phyloP scores from a whole-genome alignment of 2,113 vertebrate genomes.

The Aspiorhynchus laticeps region DNA sequence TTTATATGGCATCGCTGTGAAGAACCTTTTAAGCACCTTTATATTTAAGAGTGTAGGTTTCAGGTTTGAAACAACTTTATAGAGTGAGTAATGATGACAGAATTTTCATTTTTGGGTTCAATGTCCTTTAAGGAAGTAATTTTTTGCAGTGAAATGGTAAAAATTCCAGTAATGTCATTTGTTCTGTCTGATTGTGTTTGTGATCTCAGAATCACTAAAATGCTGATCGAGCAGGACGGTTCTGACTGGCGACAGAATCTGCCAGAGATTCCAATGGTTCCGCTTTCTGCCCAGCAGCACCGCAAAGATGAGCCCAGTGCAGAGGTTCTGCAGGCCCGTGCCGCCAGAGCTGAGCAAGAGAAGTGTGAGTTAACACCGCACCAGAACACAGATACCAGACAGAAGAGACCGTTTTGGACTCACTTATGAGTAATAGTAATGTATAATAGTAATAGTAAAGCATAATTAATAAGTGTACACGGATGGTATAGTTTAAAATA shows the following conservation, averaged over 20 bases:
- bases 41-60: not conserved
- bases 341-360: conserved; percentile 66
- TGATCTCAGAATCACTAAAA: conserved; percentile 85
- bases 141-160: not conserved
- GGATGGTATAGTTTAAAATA: not conserved
- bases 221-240: conserved; percentile 90
- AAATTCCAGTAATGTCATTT: not conserved
- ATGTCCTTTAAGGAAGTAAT: not conserved
- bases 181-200: not conserved
- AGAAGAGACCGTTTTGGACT: too few species aligned
- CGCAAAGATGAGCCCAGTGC: conserved; percentile 74
- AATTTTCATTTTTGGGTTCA: too few species aligned
- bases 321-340: conserved; percentile 68
- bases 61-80: too few species aligned
- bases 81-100: too few species aligned
- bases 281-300: conserved; percentile 78
- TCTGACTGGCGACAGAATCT: conserved; percentile 88
- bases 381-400: too few species aligned
- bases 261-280: conserved; percentile 86
- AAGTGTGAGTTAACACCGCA: conserved; percentile 64
- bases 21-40: too few species aligned
- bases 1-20: too few species aligned
- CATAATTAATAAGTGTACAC: not conserved
- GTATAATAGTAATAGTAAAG: too few species aligned
- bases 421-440: too few species aligned